A percentile compares a stretch with the other conserved stretches of the same genome.
phyloP scores from a whole-genome alignment of 2,797 vertebrate species.

The Dendrocincla tyrannina region DNA sequence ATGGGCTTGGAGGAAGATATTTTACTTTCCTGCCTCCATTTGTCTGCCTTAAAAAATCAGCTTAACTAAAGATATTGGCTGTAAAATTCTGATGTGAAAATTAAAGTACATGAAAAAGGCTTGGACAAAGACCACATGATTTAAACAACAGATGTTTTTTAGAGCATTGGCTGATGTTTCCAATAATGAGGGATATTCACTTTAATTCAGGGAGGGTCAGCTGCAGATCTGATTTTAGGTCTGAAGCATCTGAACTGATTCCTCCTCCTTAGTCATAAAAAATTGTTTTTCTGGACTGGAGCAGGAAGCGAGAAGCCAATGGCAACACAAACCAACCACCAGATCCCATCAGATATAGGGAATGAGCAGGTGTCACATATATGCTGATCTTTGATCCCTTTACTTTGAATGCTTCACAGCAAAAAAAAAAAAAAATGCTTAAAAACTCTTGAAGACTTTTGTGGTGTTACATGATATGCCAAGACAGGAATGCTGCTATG shows the following conservation, averaged over 20 bases:
- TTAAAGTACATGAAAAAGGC: neutral
- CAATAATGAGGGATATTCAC: neutral
- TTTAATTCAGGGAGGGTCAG: neutral
- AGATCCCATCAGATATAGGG: neutral
- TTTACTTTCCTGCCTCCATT: neutral
- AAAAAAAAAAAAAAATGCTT: neutral
- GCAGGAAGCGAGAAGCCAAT: neutral
- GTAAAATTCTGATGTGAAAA: neutral
- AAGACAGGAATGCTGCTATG: neutral
- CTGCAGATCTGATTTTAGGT: neutral
- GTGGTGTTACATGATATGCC: neutral
- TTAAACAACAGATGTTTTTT: neutral
- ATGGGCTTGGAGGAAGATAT: neutral
- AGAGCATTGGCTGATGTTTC: neutral
- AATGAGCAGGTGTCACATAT: neutral
- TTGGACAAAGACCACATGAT: neutral
- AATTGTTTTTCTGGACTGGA: neutral
- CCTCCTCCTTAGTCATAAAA: neutral
- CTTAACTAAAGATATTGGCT: neutral
- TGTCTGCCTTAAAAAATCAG: neutral
- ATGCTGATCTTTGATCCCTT: slow-evolving; percentile 26
- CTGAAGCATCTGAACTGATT: neutral
- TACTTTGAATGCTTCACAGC: neutral
- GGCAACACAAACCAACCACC: neutral
- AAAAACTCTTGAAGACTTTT: neutral